Base-by-base conservation (phyloP, 2,797 vertebrate genomes). In the Enteromius argenteus region DNA sequence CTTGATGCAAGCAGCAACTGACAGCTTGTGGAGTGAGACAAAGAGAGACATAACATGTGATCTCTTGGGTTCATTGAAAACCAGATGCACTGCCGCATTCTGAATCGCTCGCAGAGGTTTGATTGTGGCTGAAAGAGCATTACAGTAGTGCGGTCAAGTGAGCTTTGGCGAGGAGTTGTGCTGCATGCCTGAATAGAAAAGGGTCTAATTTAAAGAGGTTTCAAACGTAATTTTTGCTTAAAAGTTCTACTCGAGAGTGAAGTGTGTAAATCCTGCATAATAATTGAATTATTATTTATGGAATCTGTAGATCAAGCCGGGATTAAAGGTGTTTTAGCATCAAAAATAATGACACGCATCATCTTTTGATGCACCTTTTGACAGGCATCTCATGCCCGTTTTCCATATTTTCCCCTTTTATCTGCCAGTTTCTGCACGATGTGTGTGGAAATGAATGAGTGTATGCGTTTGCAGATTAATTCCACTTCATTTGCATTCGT, bases 401-500 rank as follows among this genome's bases (percentile, higher is more conserved):
- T 80, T 11, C 5, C 1, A 2, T 44, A 58, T 30, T 58, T 49
- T 17, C 15, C 35, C 23, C 32, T 68, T 53, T 53, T 75, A 64
- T 75, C 44, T 53, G 44, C n/a, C 46, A 39, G 46, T 51, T 74
- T 74, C 71, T 53, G 5, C 58, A 8, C 5, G 1, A 7, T 53
- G 71, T 19, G 44, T 66, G 44, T 66, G 46, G n/a, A 75, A 64
- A 53, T 53, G 51, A 75, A 75, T 30, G 42, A 74, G 60, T 53
- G 30, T 49, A 37, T 75, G 58, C 42, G 1, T 73, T 73, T 3
- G 13, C 17, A 72, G 68, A 73, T 81, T 74, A 73, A 81, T 73
- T 81, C 42, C 44, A 66, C 42, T 51, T 82, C 42, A 82, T 82
- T 82, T 82, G 58, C 80, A 74, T 73, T 82, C 58, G 56, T 71